These are phyloP conservation scores for Mylabris sibirica DNA, from an alignment of 2,888 invertebrate genomes.

Conservation along the genomic window DNA sequence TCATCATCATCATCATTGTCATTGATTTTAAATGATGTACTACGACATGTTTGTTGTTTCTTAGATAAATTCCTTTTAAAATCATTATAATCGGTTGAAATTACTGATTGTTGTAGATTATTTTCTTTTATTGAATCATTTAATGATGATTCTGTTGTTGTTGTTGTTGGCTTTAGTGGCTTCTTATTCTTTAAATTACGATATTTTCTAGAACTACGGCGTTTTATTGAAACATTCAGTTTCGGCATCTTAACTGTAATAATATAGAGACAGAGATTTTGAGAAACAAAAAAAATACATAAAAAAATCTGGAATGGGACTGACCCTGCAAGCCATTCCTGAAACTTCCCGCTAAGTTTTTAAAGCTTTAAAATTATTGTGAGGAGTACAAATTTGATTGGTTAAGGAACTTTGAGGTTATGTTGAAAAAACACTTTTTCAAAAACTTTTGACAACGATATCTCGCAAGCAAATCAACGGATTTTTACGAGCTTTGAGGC, in stretches of 20 bases:
- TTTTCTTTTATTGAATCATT: not conserved
- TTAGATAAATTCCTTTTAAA: not conserved
- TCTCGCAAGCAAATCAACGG: no score
- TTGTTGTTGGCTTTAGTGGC: not conserved
- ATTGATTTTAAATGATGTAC: not conserved
- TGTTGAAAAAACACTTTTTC: no score
- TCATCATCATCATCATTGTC: no score
- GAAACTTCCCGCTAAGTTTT: no score
- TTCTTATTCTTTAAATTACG: not conserved
- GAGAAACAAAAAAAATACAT: not conserved
- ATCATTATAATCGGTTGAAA: not conserved
- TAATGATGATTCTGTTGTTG: not conserved
- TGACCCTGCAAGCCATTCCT: no score
- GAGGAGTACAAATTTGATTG: no score
- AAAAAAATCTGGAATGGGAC: no score
- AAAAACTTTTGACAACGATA: no score
- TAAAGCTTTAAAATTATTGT: no score
- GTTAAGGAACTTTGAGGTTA: no score
- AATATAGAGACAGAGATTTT: constrained; percentile 1
- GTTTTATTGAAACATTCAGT: constrained; percentile 65
- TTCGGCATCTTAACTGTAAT: constrained; percentile 64
- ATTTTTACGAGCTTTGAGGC: no score
- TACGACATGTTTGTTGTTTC: not conserved
- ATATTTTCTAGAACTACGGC: constrained; percentile 27
- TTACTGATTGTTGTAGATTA: not conserved